Base-by-base conservation (phyloP, 2,113 vertebrate genomes). In the Psilopsiagon aurifrons region DNA sequence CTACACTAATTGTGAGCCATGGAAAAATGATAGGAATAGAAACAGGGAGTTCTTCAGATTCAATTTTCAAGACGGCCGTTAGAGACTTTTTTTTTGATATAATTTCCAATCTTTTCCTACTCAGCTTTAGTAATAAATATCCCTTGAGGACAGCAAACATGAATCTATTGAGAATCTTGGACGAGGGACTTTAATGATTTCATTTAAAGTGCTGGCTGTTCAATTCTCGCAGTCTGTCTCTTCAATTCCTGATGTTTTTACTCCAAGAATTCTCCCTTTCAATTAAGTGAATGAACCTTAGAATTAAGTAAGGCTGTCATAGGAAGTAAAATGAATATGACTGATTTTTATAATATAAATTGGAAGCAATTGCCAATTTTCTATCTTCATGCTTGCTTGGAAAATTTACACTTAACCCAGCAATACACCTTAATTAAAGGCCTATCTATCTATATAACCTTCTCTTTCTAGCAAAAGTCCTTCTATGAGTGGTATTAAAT, bases 311-410 rank as follows among this genome's bases (percentile, higher is more conserved):
- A 92, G 66, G 60, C 83, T 95, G 93, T 95, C 94, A 95, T 0
- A 81, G 79, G 76, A 93, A 93, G 66, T 88, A 76, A 96, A 97
- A 94, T 90, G 79, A 94, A 74, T 90, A 95, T 97, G 94, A 94
- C 85, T 93, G 94, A 94, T 95, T 92, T 96, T 95, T 94, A 55
- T 89, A 93, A 94, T 94, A 95, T 93, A 91, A 97, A 95, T 96
- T 94, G 90, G 77, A 96, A 95, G 97, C 96, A 95, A 95, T 96
- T 97, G 95, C 80, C 80, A 94, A 64, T 94, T 97, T 95, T 97
- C 83, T 46, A 69, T 86, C 92, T 92, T 92, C 60, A 35, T 84
- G 73, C 89, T 92, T 96, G 76, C 86, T 95, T 92, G 69, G 84
- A 96, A 96, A 97, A 95, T 91, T 95, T 95, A 95, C 93, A 95